Evolutionary conservation across 1,140 invertebrate genomes (phyloP), one percentile per base, ranked within the genome.

Genomic region (Proales similis): DNA sequence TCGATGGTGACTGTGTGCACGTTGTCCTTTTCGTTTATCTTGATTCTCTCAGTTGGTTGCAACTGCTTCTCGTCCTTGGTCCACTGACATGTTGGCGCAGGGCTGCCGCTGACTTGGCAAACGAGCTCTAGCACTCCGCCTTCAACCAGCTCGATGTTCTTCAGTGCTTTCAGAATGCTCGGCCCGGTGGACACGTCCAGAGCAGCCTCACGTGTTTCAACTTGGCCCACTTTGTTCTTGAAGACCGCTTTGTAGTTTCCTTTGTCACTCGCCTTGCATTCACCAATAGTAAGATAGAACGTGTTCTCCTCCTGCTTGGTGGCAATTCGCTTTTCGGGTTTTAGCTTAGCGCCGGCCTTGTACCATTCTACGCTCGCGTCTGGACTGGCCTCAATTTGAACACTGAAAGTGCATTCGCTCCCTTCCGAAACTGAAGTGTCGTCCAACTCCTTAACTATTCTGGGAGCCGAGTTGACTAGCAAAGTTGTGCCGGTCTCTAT

Each of bases 81-180:
- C 93, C 94, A 98, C 68, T 85, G 82, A 64, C 93, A 83, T 3
- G 79, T 85, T 0, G 94, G 94, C 49, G 84, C 86, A 2, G 94
- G 94, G 24, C 91, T 87, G 63, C 93, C 94, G 66, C 86, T 84
- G 48, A 95, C 81, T 64, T 72, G 27, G 43, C 68, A 69, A 9
- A 30, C 65, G 19, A 70, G 65, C 9, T 57, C 51, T 14, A 57
- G 11, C 1, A 27, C 19, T 32, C 17, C 45, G 14, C 51, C 51
- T 24, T 57, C 51, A 42, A 24, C 11, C 24, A 57, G 14, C 32
- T 57, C 51, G 17, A 57, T 29, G 32, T 57, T 57, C 45, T 57
- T 57, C 17, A 57, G 26, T 29, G 29, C 30, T 42, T 57, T 57
- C 1, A 57, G 11, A 57, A 57, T 57, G 30, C 36, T 57, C 20